Evolutionary conservation across 2,888 invertebrate genomes (phyloP), one percentile per base, ranked within the genome.

Genomic region (Drosophila pseudotakahashii): DNA sequence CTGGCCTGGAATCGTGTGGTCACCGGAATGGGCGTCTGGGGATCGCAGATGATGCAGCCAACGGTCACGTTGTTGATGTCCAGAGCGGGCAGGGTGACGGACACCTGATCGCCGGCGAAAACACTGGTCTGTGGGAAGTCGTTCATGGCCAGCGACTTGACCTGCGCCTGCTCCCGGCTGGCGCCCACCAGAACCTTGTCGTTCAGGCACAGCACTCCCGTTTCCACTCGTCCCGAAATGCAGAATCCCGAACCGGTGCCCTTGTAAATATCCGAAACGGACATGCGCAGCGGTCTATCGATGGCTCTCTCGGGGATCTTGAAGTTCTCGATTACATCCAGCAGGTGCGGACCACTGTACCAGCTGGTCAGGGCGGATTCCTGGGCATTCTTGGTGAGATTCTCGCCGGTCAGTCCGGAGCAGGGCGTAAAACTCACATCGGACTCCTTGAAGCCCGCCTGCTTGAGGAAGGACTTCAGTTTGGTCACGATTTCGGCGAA

Each of bases 371-470:
- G 93, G 79, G 93, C 94, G 69, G 93, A 93, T 89, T 95, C 95
- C 41, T 93, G 94, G 0, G 96, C 94, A 54, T 94, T 92, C 69
- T 94, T 94, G 0, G 95, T 94, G 60, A 98, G 93, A 93, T 99
- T 99, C 91, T 98, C 97, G 10, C 99, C 99, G 1, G 96, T 96
- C n/a, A 99, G 93, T 3, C 99, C 99, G 76, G 98, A 98, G 89
- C 98, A 98, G 3, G 99, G 99, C 14, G 99, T 96, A 92, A 95
- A 99, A 2, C 94, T 95, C 0, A 98, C 95, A 90, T 97, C 97
- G 9, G 93, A 93, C 34, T 98, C 98, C 89, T 96, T 96, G 90
- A 96, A 99, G 1, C 98, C 98, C 16, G 96, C 98, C 92, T 97
- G 97, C 91, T 97, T 98, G 26, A 99, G 92, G 87, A 98, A 98